Conservation (phyloP, 2,888 invertebrate genomes). For the Sphaerophoria rueppellii region DNA sequence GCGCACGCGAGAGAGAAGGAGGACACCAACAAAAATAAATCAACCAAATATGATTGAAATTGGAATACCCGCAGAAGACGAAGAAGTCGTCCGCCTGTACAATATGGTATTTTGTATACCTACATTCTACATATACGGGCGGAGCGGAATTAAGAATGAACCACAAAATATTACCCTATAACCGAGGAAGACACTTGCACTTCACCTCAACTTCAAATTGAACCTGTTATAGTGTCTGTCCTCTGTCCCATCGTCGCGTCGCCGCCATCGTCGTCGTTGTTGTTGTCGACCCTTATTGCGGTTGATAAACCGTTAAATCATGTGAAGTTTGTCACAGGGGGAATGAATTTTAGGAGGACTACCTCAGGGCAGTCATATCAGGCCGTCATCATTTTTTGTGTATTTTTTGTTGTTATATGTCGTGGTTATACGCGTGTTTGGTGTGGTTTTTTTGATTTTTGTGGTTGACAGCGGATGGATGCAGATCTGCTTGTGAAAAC, state of each 20-base stretch:
- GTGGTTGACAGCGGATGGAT: constrained; percentile 67
- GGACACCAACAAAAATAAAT: constrained; percentile 56
- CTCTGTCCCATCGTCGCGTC: too few relatives aligned
- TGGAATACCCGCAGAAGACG: constrained; percentile 58
- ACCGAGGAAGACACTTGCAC: constrained; percentile 35
- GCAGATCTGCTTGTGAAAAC: constrained; percentile 21
- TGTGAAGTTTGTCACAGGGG: constrained; percentile 27
- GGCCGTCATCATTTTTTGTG: constrained; percentile 27
- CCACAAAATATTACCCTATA: constrained; percentile 20
- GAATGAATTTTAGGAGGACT: constrained; percentile 31
- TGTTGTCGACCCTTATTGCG: constrained; percentile 64
- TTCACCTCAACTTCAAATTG: constrained; percentile 60
- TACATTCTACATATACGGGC: too few relatives aligned
- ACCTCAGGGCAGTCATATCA: constrained; percentile 54
- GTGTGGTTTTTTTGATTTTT: constrained; percentile 54
- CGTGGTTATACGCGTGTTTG: constrained; percentile 31
- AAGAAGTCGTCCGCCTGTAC: neutral
- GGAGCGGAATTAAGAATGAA: constrained; percentile 13
- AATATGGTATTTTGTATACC: constrained; percentile 56
- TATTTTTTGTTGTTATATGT: neutral
- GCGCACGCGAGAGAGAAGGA: constrained; percentile 25
- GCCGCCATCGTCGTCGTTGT: too few relatives aligned
- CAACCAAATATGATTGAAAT: constrained; percentile 63
- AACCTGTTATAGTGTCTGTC: constrained; percentile 43
- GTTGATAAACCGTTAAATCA: constrained; percentile 74